A percentile compares a stretch with the other conserved stretches of the same genome.
Evolutionary conservation across 1,140 invertebrate species (phyloP).

Genomic region (Aphelinus certus): DNA sequence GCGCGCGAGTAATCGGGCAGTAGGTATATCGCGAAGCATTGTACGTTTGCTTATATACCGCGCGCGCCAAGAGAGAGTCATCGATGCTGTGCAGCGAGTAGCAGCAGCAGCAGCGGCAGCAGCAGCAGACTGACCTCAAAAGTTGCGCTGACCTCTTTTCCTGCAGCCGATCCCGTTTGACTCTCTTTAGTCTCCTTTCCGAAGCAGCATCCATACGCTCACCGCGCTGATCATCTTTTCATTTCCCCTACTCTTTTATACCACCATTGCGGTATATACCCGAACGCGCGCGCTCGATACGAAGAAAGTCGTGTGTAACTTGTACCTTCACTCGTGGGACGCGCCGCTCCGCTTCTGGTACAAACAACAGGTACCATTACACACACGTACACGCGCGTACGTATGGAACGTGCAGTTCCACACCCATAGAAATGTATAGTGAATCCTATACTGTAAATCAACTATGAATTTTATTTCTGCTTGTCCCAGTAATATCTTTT

Average conservation of each 20-base stretch:
- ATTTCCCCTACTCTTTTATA: conserved; percentile 6
- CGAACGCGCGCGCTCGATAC: not conserved
- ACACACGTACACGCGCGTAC: not conserved
- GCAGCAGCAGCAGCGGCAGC: not conserved
- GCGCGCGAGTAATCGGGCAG: too few species aligned
- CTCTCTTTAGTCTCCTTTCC: conserved; percentile 19
- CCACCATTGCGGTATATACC: not conserved
- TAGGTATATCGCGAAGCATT: not conserved
- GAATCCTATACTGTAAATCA: too few species aligned
- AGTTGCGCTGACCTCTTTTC: conserved; percentile 31
- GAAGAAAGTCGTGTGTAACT: conserved; percentile 29
- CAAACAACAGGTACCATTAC: conserved; percentile 8
- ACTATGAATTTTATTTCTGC: too few species aligned
- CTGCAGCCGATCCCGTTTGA: conserved; percentile 21
- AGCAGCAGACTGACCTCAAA: conserved; percentile 17
- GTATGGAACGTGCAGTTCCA: not conserved
- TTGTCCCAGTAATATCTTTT: too few species aligned
- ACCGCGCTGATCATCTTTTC: conserved; percentile 5
- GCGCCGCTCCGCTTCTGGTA: not conserved
- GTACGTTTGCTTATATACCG: not conserved
- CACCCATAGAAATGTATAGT: not conserved
- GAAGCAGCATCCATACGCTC: conserved; percentile 21
- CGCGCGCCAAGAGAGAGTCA: not conserved
- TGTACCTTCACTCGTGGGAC: conserved; percentile 14
- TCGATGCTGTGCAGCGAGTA: conserved; percentile 5